A percentile compares a stretch with the other conserved stretches of the same genome.
Conservation (phyloP, 2,113 vertebrate species). For the Pogona vitticeps region DNA sequence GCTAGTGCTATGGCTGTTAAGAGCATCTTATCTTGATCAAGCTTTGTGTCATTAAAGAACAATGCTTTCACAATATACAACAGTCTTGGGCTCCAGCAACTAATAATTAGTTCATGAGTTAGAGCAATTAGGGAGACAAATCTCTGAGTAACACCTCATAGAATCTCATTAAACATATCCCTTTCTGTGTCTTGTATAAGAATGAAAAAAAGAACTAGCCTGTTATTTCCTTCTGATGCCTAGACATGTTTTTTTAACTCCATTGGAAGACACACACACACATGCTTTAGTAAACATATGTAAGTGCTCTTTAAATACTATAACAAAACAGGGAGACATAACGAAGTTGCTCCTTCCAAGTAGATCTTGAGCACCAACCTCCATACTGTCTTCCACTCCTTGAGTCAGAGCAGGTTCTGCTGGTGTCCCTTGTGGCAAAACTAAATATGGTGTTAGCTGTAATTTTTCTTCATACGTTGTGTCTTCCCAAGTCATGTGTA, state of each 20-base stretch:
- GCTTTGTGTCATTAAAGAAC: accelerated
- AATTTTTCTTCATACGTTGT: neutral
- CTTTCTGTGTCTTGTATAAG: constrained; percentile 34
- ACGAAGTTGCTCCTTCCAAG: constrained; percentile 43
- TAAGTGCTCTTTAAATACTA: constrained; percentile 41
- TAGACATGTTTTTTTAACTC: constrained; percentile 35
- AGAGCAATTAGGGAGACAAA: constrained; percentile 19
- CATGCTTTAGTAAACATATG: constrained; percentile 32
- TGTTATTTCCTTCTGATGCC: constrained; percentile 47
- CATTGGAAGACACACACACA: constrained; percentile 6
- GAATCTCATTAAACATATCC: neutral
- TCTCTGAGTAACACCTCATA: neutral
- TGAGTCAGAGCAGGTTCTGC: neutral
- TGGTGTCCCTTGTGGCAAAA: neutral
- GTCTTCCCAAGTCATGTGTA: neutral
- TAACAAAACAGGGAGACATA: constrained; percentile 57
- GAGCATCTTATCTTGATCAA: neutral
- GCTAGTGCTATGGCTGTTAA: accelerated
- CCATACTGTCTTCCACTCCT: constrained; percentile 33
- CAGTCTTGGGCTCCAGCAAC: neutral
- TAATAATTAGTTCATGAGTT: neutral
- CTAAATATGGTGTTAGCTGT: neutral
- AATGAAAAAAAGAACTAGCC: constrained; percentile 27
- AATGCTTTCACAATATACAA: neutral
- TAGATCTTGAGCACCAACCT: constrained; percentile 8